These are phyloP conservation scores for Corythucha ciliata DNA, from an alignment of 2,888 invertebrate species.

Conservation along the genomic window DNA sequence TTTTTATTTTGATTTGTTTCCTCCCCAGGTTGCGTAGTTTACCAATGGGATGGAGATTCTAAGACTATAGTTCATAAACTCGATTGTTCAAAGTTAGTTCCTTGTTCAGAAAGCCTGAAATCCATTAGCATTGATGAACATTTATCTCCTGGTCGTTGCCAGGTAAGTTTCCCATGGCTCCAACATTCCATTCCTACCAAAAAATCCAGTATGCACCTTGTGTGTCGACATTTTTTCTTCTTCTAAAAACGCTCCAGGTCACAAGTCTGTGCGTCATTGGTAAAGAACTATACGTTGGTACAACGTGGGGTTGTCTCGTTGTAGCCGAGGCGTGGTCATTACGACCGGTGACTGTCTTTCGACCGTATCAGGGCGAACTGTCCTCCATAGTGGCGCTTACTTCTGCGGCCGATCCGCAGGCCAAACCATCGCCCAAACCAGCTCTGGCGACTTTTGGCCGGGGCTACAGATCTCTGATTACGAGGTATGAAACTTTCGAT, in stretches of 20 bases:
- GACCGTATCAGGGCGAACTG: constrained; percentile 78
- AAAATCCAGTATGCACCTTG: too few species aligned
- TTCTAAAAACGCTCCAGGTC: constrained; percentile 46
- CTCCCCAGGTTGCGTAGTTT: constrained; percentile 64
- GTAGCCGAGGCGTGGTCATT: constrained; percentile 73
- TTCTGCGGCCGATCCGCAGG: too few species aligned
- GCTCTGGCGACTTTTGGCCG: constrained; percentile 67
- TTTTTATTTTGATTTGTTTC: constrained; percentile 24
- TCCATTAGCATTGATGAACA: constrained; percentile 85
- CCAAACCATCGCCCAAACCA: constrained; percentile 37
- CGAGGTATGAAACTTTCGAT: constrained; percentile 19
- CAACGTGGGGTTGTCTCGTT: constrained; percentile 89
- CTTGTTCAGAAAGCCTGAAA: constrained; percentile 83
- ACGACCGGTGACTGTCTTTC: constrained; percentile 82
- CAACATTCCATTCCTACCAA: too few species aligned
- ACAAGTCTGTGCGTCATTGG: constrained; percentile 58
- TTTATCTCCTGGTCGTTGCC: constrained; percentile 64
- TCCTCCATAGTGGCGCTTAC: constrained; percentile 54
- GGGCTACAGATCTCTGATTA: constrained; percentile 67
- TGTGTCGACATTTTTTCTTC: neutral
- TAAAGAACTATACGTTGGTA: constrained; percentile 76
- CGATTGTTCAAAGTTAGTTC: constrained; percentile 85
- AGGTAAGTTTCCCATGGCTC: constrained; percentile 50
- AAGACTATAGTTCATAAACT: constrained; percentile 64
- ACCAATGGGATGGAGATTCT: constrained; percentile 69